phyloP scores from a whole-genome alignment of 2,888 invertebrate species.

The Zaprionus lineosus region DNA sequence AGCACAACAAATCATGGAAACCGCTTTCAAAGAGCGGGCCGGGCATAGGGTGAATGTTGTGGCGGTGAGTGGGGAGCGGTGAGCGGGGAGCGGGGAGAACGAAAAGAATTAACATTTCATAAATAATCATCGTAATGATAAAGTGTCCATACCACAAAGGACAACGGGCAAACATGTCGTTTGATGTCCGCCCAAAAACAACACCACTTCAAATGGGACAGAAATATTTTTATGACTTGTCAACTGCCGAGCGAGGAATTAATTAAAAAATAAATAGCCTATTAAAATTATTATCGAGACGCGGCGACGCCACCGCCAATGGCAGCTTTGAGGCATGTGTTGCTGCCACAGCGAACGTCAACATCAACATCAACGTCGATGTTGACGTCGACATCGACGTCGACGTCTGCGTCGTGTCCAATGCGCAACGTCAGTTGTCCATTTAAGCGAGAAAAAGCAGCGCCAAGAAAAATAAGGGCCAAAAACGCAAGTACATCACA shows the following conservation, averaged over 20 bases:
- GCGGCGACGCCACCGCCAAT: conserved; percentile 38
- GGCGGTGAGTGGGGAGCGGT: not conserved
- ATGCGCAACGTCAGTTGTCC: conserved; percentile 32
- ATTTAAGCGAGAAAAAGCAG: conserved; percentile 65
- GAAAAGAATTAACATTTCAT: conserved; percentile 28
- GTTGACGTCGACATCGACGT: conserved; percentile 6
- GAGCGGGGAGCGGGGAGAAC: not conserved
- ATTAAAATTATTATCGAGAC: conserved; percentile 77
- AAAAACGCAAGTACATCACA: conserved; percentile 6
- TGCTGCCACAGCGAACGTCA: too few species aligned
- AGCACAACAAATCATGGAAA: too few species aligned
- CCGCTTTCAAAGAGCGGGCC: too few species aligned
- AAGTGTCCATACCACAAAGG: conserved; percentile 52
- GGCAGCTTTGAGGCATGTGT: not conserved
- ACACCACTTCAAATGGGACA: conserved; percentile 60
- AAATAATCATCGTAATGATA: conserved; percentile 66
- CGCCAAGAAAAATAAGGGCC: conserved; percentile 54
- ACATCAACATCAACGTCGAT: too few species aligned
- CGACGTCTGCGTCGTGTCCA: not conserved
- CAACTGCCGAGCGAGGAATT: conserved; percentile 74
- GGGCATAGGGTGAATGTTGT: too few species aligned
- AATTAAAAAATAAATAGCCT: conserved; percentile 77
- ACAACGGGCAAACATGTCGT: conserved; percentile 43
- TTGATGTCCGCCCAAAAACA: conserved; percentile 11
- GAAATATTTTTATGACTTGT: conserved; percentile 71